Evolutionary conservation across 2,113 vertebrate genomes (phyloP).

Genomic region (Drymodes brunneopygia): DNA sequence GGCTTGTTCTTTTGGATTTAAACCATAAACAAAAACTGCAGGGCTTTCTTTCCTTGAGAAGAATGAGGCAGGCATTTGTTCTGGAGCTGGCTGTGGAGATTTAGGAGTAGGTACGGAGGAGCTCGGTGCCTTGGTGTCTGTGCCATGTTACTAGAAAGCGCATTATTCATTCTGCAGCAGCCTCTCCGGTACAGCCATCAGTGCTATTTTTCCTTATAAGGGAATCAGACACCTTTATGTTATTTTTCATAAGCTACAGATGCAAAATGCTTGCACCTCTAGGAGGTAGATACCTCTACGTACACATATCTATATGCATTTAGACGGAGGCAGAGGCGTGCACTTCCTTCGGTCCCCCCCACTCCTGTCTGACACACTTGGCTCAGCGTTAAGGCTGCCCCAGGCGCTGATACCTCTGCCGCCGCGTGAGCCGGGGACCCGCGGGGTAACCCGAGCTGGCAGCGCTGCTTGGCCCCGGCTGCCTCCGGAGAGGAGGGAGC

Average conservation of each 20-base stretch:
- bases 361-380: fast-evolving
- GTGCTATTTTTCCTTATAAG: background rate
- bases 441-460: background rate
- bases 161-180: background rate
- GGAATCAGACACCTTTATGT: background rate
- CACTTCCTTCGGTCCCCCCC: fast-evolving
- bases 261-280: background rate
- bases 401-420: background rate
- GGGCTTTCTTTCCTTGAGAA: background rate
- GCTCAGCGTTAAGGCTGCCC: background rate
- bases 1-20: background rate
- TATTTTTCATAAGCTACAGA: background rate
- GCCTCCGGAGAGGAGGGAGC: background rate
- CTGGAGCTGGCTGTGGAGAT: background rate
- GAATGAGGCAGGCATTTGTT: background rate
- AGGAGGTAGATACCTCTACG: background rate
- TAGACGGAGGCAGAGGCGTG: background rate
- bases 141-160: background rate
- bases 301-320: too few relatives aligned
- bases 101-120: background rate
- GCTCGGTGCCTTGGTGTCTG: background rate
- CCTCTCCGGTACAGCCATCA: background rate
- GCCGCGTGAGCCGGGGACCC: background rate
- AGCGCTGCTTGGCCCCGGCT: background rate
- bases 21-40: background rate